Conservation (phyloP, 1,140 invertebrate species). For the Rhynchophorus ferrugineus region DNA sequence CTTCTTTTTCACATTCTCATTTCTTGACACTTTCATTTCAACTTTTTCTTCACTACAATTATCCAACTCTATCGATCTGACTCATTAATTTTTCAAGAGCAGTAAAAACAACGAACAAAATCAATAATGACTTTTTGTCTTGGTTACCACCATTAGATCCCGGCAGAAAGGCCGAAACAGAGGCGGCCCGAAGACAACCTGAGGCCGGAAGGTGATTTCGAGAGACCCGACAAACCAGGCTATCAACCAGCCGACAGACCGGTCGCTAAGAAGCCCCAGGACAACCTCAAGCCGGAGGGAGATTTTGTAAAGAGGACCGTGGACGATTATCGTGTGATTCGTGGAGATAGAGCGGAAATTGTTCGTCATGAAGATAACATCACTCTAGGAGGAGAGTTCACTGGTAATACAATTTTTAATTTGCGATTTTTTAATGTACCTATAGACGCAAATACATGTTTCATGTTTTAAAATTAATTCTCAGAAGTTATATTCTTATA, state of each 20-base stretch:
- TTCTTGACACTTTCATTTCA: no score
- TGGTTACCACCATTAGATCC: no score
- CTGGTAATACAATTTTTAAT: constrained; percentile 33
- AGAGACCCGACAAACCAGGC: constrained; percentile 38
- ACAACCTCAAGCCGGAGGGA: constrained; percentile 53
- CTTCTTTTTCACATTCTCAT: no score
- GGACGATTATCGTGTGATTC: constrained; percentile 50
- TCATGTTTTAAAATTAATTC: no score
- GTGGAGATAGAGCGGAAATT: constrained; percentile 53
- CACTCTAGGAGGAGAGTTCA: constrained; percentile 50
- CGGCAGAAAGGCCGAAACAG: constrained; percentile 47
- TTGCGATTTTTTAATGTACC: no score
- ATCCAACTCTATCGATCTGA: no score
- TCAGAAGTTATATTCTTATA: no score
- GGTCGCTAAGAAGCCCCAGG: constrained; percentile 41
- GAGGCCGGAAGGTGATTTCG: constrained; percentile 50
- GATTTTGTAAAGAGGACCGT: constrained; percentile 45
- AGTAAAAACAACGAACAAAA: no score
- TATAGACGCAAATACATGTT: no score
- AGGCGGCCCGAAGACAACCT: constrained; percentile 53
- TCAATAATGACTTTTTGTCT: no score
- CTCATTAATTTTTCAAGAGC: no score
- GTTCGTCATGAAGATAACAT: constrained; percentile 55
- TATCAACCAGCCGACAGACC: constrained; percentile 40
- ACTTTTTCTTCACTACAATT: no score